These are phyloP conservation scores for Drosophila funebris DNA, from an alignment of 1,140 invertebrate species.

Conservation along the genomic window DNA sequence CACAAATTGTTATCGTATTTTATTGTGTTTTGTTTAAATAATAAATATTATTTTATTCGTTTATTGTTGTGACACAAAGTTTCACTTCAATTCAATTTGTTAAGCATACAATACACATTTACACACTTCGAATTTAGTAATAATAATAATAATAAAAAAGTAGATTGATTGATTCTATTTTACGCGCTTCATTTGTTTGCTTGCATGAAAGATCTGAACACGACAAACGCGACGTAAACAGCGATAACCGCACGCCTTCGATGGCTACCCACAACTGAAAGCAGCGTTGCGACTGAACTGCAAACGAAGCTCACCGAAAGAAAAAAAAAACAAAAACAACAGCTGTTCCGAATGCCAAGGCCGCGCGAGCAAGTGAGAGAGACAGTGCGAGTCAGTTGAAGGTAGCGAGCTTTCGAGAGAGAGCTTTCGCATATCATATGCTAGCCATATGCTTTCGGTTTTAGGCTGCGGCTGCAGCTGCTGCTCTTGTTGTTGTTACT, in stretches of 20 bases:
- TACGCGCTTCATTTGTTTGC: constrained; percentile 4
- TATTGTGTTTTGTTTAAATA: constrained; percentile 22
- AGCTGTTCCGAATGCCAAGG: constrained; percentile 66
- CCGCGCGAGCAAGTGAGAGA: constrained; percentile 26
- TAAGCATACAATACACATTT: neutral
- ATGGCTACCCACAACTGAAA: constrained; percentile 55
- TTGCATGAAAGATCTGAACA: neutral
- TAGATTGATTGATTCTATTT: constrained; percentile 1
- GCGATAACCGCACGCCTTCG: constrained; percentile 45
- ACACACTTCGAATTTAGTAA: constrained; percentile 2
- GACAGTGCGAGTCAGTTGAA: neutral
- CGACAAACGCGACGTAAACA: constrained; percentile 5
- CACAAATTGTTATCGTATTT: constrained; percentile 17
- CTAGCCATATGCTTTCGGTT: constrained; percentile 32
- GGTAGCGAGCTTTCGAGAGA: constrained; percentile 2
- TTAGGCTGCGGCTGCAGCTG: neutral
- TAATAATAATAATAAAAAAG: constrained; percentile 4
- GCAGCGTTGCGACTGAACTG: constrained; percentile 6
- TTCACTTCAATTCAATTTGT: constrained; percentile 7
- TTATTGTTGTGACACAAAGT: neutral
- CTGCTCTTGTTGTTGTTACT: neutral
- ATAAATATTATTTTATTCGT: neutral
- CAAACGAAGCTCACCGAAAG: constrained; percentile 16
- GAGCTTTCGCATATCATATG: constrained; percentile 1
- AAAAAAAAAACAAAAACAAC: neutral